Evolutionary conservation across 2,888 invertebrate genomes (phyloP), one percentile per base, ranked within the genome.

Genomic region (Apotomis turbidana): DNA sequence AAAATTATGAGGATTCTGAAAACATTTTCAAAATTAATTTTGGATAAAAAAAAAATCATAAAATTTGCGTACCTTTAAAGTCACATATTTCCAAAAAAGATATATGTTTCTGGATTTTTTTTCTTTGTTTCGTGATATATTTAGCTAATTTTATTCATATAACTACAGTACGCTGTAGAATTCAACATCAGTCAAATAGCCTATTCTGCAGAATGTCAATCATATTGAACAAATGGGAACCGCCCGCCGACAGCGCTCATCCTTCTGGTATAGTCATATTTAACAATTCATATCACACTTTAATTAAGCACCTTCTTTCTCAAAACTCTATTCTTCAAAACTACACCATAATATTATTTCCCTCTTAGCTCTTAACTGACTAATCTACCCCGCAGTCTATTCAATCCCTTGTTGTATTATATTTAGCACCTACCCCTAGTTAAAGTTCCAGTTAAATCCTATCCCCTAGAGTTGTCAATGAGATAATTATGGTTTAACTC

Each of bases 211-310:
- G 41, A 41, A 41, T 41, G 41, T 5, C 5, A 41, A 41, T 41
- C 6, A 27, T 27, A 27, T 41, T 6, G 52, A 55, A n/a, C 54
- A 66, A 57, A 66, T 57, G 46, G 66, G 66, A 57, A 55, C 36
- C 66, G 44, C 15, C 12, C 55, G 46, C 41, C 27, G 6, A 8
- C 44, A 41, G 49, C 46, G 61, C 15, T 62, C 69, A 38, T 10
- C 61, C 55, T 61, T 67, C 27, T 61, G 55, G 49, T 60, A 79
- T 78, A 78, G 64, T 78, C 77, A 77, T 75, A 73, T 78, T 80
- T 79, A 78, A 76, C 81, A 81, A 77, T 83, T 81, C 85, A 85
- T 87, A 88, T 86, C 87, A 88, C 86, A 88, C 86, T 80, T 79
- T 83, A 84, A 83, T 83, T 84, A 83, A 85, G 84, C 86, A 89